Conservation (phyloP, 2,797 vertebrate genomes). For the Hoplostethus atlanticus region DNA sequence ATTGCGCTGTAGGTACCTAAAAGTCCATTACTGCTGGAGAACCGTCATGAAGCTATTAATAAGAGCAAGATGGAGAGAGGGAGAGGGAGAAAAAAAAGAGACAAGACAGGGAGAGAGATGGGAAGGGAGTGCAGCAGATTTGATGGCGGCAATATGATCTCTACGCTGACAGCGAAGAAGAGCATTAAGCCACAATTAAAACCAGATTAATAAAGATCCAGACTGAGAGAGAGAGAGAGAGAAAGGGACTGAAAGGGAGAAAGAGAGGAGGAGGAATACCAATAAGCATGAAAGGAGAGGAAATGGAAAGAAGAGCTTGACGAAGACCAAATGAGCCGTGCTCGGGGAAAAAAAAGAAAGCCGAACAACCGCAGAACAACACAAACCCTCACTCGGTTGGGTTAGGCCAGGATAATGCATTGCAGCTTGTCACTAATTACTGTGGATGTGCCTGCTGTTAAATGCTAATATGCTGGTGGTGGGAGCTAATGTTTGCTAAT, state of each 20-base stretch:
- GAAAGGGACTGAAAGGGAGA: neutral
- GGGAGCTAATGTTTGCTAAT: conserved; percentile 59
- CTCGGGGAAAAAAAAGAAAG: neutral
- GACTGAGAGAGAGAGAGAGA: neutral
- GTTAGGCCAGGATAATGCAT: conserved; percentile 33
- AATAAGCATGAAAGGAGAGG: conserved; percentile 9
- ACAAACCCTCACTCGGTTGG: conserved; percentile 10
- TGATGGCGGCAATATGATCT: conserved; percentile 37
- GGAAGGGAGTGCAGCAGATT: conserved; percentile 8
- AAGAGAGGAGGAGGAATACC: neutral
- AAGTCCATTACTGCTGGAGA: conserved; percentile 56
- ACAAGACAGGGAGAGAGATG: neutral
- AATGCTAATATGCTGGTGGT: conserved; percentile 57
- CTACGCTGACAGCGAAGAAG: neutral
- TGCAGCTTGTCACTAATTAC: conserved; percentile 16
- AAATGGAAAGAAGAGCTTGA: neutral
- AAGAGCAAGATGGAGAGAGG: conserved; percentile 38
- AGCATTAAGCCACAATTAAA: conserved; percentile 66
- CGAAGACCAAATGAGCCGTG: conserved; percentile 5
- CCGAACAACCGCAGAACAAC: conserved; percentile 10
- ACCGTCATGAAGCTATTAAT: conserved; percentile 65
- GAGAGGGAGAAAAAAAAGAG: conserved; percentile 9
- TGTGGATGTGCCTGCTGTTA: conserved; percentile 54
- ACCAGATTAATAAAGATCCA: conserved; percentile 50
- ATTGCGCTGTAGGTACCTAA: conserved; percentile 50